Conservation (phyloP, 2,113 vertebrate genomes). For the Salvator merianae region DNA sequence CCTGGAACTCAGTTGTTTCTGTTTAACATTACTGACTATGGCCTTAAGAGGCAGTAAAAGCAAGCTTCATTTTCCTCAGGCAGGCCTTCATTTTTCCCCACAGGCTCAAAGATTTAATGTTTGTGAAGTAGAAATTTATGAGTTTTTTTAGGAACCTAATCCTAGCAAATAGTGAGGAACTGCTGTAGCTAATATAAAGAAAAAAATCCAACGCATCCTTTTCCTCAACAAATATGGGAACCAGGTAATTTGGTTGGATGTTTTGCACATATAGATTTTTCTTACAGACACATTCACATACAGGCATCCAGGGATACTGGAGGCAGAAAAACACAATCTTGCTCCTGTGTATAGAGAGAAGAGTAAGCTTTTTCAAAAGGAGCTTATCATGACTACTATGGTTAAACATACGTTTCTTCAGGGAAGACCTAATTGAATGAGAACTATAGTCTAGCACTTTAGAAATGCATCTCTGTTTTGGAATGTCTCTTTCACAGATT, state of each 20-base stretch:
- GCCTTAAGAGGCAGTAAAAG: too few relatives aligned
- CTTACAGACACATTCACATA: not conserved
- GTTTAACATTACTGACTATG: too few relatives aligned
- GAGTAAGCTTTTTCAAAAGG: not conserved
- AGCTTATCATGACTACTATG: not conserved
- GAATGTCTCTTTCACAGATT: constrained; percentile 12
- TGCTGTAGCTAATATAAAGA: too few relatives aligned
- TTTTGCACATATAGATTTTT: not conserved
- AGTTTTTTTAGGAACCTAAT: too few relatives aligned
- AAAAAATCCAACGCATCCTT: not conserved
- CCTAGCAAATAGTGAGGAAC: too few relatives aligned
- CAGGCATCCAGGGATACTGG: not conserved
- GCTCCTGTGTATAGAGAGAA: not conserved
- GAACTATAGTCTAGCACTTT: not conserved
- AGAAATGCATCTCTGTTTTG: not conserved
- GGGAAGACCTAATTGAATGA: not conserved
- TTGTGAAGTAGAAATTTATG: too few relatives aligned
- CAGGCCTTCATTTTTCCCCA: too few relatives aligned
- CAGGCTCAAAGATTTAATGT: too few relatives aligned
- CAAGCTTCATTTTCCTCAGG: too few relatives aligned
- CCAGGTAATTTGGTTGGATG: not conserved
- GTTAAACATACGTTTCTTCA: not conserved
- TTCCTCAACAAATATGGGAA: not conserved
- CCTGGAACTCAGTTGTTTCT: too few relatives aligned
- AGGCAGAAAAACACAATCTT: constrained; percentile 5